Evolutionary conservation across 2,888 invertebrate species (phyloP), one percentile per base, ranked within the genome.

Genomic region (Tupiocoris notatus): DNA sequence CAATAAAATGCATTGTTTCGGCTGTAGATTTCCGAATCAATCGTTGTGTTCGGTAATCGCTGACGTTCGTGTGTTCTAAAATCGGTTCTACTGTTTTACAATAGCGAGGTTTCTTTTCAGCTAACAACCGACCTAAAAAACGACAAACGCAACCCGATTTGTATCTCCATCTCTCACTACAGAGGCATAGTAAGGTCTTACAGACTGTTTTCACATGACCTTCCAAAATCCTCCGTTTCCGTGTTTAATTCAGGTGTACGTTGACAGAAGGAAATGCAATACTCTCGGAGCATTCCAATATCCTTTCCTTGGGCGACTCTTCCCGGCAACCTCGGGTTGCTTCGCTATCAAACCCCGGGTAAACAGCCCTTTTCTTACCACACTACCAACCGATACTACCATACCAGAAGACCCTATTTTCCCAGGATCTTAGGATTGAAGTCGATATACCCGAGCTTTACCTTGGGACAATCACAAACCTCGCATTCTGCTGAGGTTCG

Each of bases 181-280:
- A 39, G 6, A 39, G 39, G 39, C 39, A 39, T 3, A 39, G 39
- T 39, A 12, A n/a, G n/a, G n/a, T n/a, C 39, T 39, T 39, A 39
- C 39, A 39, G 39, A 39, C 39, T 39, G 6, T 7, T 12, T 39
- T 12, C 39, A 39, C 39, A 39, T 12, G 12, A 12, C 6, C 39
- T 39, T 12, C 39, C 39, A 12, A 39, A 39, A 39, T 39, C 39
- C 39, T 39, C 39, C 39, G 39, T 39, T 39, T 39, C 61, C 3
- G 59, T 59, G 70, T 70, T 22, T 70, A 70, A 70, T 70, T 70
- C 70, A 70, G 70, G 70, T 70, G 70, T 70, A 70, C 24, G 70
- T 70, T 70, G 70, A 70, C 70, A 70, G 70, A 70, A 70, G 70
- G 70, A 70, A 70, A 70, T 70, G 70, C 70, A 70, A 70, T 70